These are phyloP conservation scores for Gallirallus australis DNA, from an alignment of 2,797 vertebrate species.

Conservation along the genomic window DNA sequence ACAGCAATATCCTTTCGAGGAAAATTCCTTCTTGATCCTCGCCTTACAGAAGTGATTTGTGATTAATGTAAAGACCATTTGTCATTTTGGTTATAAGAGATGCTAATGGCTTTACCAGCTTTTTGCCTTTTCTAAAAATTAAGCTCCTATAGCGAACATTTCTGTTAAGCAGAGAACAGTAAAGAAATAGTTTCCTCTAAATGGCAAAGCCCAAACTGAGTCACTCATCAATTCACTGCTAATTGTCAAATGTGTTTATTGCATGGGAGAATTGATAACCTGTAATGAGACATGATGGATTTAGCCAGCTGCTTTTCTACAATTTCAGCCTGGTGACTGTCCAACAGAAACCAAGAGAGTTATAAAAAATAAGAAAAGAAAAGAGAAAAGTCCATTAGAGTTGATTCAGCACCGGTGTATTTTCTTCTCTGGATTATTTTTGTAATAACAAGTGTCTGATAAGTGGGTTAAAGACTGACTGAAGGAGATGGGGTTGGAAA, in stretches of 20 bases:
- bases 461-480: slow-evolving; percentile 52
- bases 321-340: slow-evolving; percentile 43
- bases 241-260: slow-evolving; percentile 67
- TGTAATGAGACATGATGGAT: slow-evolving; percentile 44
- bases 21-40: slow-evolving; percentile 60
- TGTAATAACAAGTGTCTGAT: slow-evolving; percentile 53
- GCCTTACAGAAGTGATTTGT: slow-evolving; percentile 54
- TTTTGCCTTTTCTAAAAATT: neutral
- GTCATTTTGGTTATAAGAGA: slow-evolving; percentile 49
- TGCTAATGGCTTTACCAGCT: slow-evolving; percentile 59
- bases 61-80: slow-evolving; percentile 70
- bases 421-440: slow-evolving; percentile 54
- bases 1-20: slow-evolving; percentile 40
- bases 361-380: neutral
- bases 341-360: slow-evolving; percentile 48
- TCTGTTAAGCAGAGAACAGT: neutral
- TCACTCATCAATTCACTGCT: slow-evolving; percentile 32
- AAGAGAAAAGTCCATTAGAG: neutral
- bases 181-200: neutral
- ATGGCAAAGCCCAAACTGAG: neutral
- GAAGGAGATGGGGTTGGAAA: slow-evolving; percentile 35
- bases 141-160: neutral
- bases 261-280: slow-evolving; percentile 50
- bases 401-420: slow-evolving; percentile 58
- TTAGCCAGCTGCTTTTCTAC: slow-evolving; percentile 53